phyloP scores from a whole-genome alignment of 2,113 vertebrate genomes.

The Cranoglanis bouderius region DNA sequence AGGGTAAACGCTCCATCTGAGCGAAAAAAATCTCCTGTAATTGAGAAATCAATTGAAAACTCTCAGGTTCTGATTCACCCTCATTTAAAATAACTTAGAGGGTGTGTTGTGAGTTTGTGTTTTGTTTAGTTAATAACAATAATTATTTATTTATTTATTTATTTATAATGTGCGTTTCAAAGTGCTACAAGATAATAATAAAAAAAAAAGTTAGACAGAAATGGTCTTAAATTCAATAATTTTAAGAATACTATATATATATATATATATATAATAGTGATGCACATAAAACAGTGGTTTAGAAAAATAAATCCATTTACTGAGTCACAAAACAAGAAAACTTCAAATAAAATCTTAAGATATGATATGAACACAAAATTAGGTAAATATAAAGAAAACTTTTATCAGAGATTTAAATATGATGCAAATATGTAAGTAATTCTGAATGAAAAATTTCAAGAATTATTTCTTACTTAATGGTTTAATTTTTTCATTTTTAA shows the following conservation, averaged over 20 bases:
- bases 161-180: too few relatives aligned
- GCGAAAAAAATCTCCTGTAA: neutral
- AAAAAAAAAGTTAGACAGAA: too few relatives aligned
- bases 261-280: too few relatives aligned
- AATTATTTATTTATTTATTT: too few relatives aligned
- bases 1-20: neutral
- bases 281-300: too few relatives aligned
- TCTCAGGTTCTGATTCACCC: neutral
- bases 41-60: neutral
- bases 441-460: neutral
- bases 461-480: neutral
- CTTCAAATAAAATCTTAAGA: too few relatives aligned
- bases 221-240: too few relatives aligned
- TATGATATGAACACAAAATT: neutral
- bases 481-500: neutral
- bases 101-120: neutral
- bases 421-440: neutral
- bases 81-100: neutral
- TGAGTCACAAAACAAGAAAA: neutral
- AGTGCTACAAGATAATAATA: too few relatives aligned
- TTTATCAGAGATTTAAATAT: neutral
- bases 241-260: too few relatives aligned
- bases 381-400: neutral
- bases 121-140: too few relatives aligned
- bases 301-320: too few relatives aligned